Base-by-base conservation (phyloP, 2,113 vertebrate species). In the Recurvirostra avosetta region DNA sequence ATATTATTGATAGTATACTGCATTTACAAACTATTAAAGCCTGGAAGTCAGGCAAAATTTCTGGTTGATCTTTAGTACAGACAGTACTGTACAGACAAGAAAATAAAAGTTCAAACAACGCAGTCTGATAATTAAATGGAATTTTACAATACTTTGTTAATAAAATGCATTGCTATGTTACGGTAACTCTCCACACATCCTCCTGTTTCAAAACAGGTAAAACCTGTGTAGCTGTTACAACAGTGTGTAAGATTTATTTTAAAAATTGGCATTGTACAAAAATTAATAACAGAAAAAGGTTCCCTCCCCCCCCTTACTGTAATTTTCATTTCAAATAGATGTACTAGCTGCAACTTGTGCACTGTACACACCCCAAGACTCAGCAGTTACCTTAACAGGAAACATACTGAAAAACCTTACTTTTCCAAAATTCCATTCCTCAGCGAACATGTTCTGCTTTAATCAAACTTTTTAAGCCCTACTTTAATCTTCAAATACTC, bases 401-500 rank as follows among this genome's bases (percentile, higher is more conserved):
- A 58, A 56, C 2, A 65, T 2, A 84, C 23, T 43, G 18, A 74
- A 82, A 79, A 75, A 66, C 19, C 50, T 43, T 76, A 43, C 17
- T 79, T 65, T 78, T 34, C 29, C 38, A 77, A 77, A 95, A 86
- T 52, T 86, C 34, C 38, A 62, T 34, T 74, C 43, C 52, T 74
- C 71, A 74, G 67, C 20, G 90, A 74, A 3, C 36, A 80, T 5
- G 8, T 43, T 79, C 55, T 66, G 23, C 55, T 95, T 80, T 56
- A 71, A 80, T 27, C 29, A 78, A 81, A 56, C n/a, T 26, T 82
- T 74, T 75, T 8, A 81, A 91, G 25, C 30, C 23, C 12, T 63
- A 32, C 32, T 78, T 96, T 86, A 50, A 92, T 65, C 43, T 67
- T 87, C 50, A 91, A 92, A 74, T 34, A 74, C 11, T 12, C 40